Evolutionary conservation across 2,113 vertebrate genomes (phyloP).

Genomic region (Apteryx mantelli): DNA sequence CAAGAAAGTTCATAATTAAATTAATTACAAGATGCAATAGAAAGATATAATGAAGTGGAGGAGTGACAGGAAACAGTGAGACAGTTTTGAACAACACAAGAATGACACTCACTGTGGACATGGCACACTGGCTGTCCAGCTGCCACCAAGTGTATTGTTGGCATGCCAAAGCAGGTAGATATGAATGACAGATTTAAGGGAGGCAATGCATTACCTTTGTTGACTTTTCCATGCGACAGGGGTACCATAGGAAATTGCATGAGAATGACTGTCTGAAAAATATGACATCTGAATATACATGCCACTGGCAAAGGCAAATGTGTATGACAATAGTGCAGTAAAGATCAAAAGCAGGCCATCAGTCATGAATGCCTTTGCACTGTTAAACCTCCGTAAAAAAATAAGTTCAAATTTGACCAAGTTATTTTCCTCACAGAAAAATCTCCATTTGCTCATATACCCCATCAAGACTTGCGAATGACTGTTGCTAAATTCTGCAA

Average conservation of each 20-base stretch:
- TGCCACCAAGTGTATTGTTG: accelerated
- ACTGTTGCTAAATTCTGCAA: neutral
- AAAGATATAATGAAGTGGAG: neutral
- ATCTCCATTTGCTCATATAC: too few species aligned
- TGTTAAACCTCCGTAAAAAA: neutral
- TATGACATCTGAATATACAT: neutral
- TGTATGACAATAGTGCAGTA: neutral
- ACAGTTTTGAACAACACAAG: neutral
- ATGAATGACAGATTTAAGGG: neutral
- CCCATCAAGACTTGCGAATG: neutral
- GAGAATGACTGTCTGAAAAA: neutral
- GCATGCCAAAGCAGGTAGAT: neutral
- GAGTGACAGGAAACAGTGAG: neutral
- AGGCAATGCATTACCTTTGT: neutral
- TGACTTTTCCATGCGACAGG: neutral
- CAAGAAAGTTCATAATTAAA: neutral
- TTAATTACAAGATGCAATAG: neutral
- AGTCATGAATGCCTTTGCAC: neutral
- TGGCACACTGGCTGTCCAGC: neutral
- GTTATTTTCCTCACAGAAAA: too few species aligned
- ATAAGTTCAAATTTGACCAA: neutral
- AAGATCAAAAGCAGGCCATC: neutral
- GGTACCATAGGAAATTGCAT: neutral
- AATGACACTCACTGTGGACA: neutral
- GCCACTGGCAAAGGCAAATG: neutral